Conservation (phyloP, 2,113 vertebrate species). For the Pithys albifrons region DNA sequence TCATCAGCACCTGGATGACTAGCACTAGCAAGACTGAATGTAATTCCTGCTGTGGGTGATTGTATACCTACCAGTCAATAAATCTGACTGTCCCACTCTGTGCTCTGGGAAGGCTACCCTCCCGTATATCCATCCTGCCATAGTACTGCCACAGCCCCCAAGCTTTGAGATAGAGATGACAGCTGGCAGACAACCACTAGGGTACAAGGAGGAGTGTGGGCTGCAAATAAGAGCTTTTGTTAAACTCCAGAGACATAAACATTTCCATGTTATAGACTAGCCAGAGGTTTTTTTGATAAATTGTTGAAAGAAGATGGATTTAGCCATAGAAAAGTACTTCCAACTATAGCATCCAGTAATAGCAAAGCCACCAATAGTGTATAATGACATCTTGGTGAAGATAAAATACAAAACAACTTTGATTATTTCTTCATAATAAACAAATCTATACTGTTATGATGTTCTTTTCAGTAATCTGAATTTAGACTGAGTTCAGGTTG, state of each 20-base stretch:
- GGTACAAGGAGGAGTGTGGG: not conserved
- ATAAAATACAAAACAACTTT: not conserved
- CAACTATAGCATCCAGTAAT: not conserved
- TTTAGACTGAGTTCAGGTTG: not conserved
- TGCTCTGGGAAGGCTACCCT: not conserved
- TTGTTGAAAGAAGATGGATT: not conserved
- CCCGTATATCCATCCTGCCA: not conserved
- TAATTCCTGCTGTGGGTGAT: not conserved
- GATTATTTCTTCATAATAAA: not conserved
- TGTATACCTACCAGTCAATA: not conserved
- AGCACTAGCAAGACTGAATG: not conserved
- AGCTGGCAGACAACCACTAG: not conserved
- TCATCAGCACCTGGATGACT: not conserved
- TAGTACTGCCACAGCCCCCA: no score
- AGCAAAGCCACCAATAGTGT: not conserved
- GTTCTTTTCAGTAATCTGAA: not conserved
- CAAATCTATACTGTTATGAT: not conserved
- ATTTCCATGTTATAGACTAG: not conserved
- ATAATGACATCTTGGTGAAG: not conserved
- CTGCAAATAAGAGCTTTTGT: fast-evolving
- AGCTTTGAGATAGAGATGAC: not conserved
- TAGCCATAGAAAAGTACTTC: not conserved
- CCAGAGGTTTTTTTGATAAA: not conserved
- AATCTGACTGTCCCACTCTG: not conserved
- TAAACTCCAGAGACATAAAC: not conserved